Evolutionary conservation across 2,888 invertebrate genomes (phyloP), one percentile per base, ranked within the genome.

Genomic region (Apamea anceps): DNA sequence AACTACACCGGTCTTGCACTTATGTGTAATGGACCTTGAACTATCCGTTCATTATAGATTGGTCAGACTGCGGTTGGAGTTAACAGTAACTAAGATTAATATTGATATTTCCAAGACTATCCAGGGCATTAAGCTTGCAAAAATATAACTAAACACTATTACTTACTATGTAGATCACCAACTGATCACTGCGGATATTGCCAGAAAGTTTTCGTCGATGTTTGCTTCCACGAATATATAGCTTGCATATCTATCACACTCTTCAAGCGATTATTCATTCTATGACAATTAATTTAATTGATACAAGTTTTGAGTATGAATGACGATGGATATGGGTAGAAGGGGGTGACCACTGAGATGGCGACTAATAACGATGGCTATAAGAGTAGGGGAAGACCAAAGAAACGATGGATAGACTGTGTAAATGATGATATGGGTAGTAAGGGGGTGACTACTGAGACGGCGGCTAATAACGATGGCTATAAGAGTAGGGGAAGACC

Each of bases 11-110:
- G 74, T 57, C 28, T 70, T 73, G 68, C 63, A 65, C 1, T 48
- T 57, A 57, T 6, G 15, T 10, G 48, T 60, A n/a, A 48, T n/a
- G 18, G n/a, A 60, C 81, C 81, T 81, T 81, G 81, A 81, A 77
- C 48, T 72, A 66, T 15, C 18, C 18, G 60, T 66, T 66, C 42
- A 45, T 18, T 75, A 81, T 60, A 42, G 32, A 81, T 28, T 60
- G 42, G 10, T 18, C 15, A 15, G 15, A 15, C 42, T 68, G 28
- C 67, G 15, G n/a, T 72, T n/a, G 21, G 54, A 68, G 32, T 65
- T 77, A 71, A 12, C 15, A 45, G 54, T 60, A 32, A 67, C 37
- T 28, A 7, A 37, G 13, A 45, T 48, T 18, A 62, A 21, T 8
- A 32, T 37, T 60, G 32, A 18, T 25, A 13, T 15, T 21, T 48